Evolutionary conservation across 2,888 invertebrate species (phyloP).

Genomic region (Teleiodes luculella): DNA sequence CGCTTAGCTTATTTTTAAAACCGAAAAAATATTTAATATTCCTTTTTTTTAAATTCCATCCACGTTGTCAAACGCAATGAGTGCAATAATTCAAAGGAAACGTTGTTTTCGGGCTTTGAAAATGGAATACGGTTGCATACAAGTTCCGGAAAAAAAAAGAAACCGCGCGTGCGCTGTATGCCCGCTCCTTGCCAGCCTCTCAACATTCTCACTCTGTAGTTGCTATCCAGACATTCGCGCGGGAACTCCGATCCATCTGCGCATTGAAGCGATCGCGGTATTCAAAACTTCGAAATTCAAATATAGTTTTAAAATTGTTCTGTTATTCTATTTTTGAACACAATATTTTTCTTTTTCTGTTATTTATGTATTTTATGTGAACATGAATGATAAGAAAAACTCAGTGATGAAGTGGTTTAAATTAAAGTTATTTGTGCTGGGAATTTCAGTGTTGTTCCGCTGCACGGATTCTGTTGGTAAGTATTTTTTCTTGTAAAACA

Average conservation of each 20-base stretch:
- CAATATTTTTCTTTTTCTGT: neutral
- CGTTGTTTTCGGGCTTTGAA: constrained; percentile 22
- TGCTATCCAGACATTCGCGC: neutral
- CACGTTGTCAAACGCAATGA: constrained; percentile 42
- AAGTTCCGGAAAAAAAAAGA: constrained; percentile 25
- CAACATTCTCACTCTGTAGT: constrained; percentile 3
- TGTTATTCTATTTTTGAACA: neutral
- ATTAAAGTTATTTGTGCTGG: constrained; percentile 50
- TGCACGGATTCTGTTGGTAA: constrained; percentile 70
- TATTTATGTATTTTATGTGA: neutral
- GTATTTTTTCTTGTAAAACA: constrained; percentile 29
- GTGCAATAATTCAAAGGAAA: constrained; percentile 44
- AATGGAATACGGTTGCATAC: constrained; percentile 32
- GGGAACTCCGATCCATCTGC: neutral
- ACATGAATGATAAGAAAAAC: constrained; percentile 28
- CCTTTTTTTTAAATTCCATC: too few relatives aligned
- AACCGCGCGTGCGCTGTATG: constrained; percentile 43
- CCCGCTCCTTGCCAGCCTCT: constrained; percentile 35
- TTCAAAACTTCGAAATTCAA: constrained; percentile 9
- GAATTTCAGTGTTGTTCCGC: constrained; percentile 68
- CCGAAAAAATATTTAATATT: too few relatives aligned
- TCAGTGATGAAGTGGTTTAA: constrained; percentile 58
- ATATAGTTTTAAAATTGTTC: neutral
- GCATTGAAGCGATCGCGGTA: neutral
- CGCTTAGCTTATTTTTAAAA: too few relatives aligned